Evolutionary conservation across 2,797 vertebrate genomes (phyloP).

Genomic region (Tolypeutes matacus): DNA sequence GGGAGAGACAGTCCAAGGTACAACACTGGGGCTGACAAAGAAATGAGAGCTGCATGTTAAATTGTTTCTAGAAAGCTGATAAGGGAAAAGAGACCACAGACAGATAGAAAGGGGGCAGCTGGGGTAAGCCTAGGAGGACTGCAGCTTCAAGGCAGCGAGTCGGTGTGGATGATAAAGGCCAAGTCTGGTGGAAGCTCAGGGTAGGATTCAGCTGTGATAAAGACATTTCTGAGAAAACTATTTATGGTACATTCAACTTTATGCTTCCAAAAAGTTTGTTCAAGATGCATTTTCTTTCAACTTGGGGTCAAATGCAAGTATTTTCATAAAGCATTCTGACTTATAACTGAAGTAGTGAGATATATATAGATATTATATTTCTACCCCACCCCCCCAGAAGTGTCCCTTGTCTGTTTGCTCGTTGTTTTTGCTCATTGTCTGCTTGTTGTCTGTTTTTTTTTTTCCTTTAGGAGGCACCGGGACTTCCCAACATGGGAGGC

Average conservation of each 20-base stretch:
- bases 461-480: too few species aligned
- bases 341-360: constrained; percentile 40
- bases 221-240: constrained; percentile 50
- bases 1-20: neutral
- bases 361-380: neutral
- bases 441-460: too few species aligned
- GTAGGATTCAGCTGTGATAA: constrained; percentile 3
- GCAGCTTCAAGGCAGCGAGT: constrained; percentile 2
- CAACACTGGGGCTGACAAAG: constrained; percentile 33
- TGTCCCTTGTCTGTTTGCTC: too few species aligned
- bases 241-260: constrained; percentile 38
- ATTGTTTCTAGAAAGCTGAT: constrained; percentile 63
- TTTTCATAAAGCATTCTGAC: neutral
- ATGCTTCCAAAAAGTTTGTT: constrained; percentile 35
- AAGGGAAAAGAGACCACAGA: constrained; percentile 53
- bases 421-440: too few species aligned
- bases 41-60: constrained; percentile 61
- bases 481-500: too few species aligned
- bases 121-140: neutral
- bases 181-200: neutral
- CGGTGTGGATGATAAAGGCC: constrained; percentile 4
- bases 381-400: too few species aligned
- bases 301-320: neutral
- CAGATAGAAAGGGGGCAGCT: neutral
- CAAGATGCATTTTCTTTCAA: neutral